Percentiles rank a stretch among this genome's conserved stretches.
Conservation (phyloP, 2,888 invertebrate genomes). For the Endotricha flammealis region DNA sequence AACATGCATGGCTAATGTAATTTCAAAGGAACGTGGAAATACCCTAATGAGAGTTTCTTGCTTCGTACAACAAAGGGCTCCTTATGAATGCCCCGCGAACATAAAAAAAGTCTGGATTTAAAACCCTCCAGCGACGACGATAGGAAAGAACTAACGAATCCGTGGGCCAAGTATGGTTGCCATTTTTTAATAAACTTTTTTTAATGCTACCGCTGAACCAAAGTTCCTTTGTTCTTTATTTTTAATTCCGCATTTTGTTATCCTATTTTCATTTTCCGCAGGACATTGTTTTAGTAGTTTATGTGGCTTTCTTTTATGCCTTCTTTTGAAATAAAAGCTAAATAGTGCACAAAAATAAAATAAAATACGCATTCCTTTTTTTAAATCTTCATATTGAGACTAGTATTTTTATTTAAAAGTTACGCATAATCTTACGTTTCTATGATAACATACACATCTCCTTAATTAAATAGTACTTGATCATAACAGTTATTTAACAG, state of each 20-base stretch:
- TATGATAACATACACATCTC: too few relatives aligned
- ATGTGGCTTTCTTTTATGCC: conserved; percentile 9
- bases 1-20: conserved; percentile 54
- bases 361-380: too few relatives aligned
- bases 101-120: conserved; percentile 53
- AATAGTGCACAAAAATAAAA: too few relatives aligned
- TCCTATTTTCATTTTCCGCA: conserved; percentile 33
- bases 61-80: conserved; percentile 55
- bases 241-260: conserved; percentile 40
- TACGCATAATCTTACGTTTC: too few relatives aligned
- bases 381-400: too few relatives aligned
- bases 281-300: conserved; percentile 26
- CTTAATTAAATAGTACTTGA: too few relatives aligned
- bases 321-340: too few relatives aligned
- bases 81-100: conserved; percentile 59
- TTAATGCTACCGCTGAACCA: conserved; percentile 30
- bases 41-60: conserved; percentile 67
- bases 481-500: too few relatives aligned
- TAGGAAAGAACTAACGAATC: conserved; percentile 43
- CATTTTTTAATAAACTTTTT: conserved; percentile 46
- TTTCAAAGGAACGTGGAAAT: conserved; percentile 58
- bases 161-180: conserved; percentile 33
- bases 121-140: conserved; percentile 38
- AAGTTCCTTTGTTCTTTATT: conserved; percentile 38
- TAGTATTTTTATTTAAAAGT: too few relatives aligned